A percentile compares a stretch with the other conserved stretches of the same genome.
These are phyloP conservation scores for Odocoileus hemionus DNA, from an alignment of 2,113 vertebrate species.

Conservation along the genomic window DNA sequence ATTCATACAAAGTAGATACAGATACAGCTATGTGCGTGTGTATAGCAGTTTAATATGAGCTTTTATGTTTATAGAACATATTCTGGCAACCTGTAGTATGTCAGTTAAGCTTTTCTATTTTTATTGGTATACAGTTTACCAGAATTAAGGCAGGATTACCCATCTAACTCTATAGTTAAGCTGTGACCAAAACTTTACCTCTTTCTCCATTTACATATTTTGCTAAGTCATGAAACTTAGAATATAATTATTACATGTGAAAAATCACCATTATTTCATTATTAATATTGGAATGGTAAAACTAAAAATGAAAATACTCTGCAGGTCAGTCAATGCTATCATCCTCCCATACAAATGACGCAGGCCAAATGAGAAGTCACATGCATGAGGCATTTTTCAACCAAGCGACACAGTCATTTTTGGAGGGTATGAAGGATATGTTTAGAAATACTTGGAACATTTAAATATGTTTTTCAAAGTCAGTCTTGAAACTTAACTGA, in stretches of 20 bases:
- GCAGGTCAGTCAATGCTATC: background rate
- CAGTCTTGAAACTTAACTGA: background rate
- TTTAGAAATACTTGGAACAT: background rate
- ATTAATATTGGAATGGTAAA: background rate
- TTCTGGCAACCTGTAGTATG: background rate
- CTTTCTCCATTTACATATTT: background rate
- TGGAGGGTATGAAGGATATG: background rate
- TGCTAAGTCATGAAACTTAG: background rate
- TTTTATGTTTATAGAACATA: background rate
- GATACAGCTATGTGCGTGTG: background rate
- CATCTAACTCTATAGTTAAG: background rate
- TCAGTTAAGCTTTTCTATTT: background rate
- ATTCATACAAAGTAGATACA: background rate
- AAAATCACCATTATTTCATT: background rate
- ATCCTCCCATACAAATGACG: background rate
- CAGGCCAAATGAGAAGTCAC: background rate
- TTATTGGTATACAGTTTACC: background rate
- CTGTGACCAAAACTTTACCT: background rate
- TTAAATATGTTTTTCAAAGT: background rate
- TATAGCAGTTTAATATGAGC: background rate
- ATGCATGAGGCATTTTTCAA: background rate
- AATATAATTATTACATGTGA: background rate
- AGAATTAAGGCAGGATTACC: background rate
- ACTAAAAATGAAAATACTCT: background rate
- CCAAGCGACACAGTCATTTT: background rate